Percentiles rank a stretch among this genome's conserved stretches.
These are phyloP conservation scores for Aphelenchoides besseyi DNA, from an alignment of 1,140 invertebrate species.

Conservation along the genomic window DNA sequence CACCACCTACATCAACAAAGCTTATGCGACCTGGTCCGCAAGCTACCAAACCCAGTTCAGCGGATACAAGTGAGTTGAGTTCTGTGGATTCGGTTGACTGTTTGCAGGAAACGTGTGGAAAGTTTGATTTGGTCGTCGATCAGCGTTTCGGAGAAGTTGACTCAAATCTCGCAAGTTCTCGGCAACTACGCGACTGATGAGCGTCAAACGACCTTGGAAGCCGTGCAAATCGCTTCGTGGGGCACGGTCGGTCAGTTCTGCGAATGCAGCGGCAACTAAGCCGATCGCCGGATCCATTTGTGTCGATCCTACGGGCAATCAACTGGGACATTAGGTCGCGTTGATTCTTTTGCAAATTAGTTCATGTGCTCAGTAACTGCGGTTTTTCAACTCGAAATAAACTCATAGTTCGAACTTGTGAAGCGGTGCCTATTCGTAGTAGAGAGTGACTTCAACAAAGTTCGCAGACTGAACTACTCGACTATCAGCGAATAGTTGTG, in stretches of 20 bases:
- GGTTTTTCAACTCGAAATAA: no score
- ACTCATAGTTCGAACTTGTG: no score
- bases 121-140: background rate
- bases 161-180: background rate
- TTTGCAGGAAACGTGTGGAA: background rate
- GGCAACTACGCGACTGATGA: background rate
- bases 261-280: background rate
- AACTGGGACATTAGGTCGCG: background rate
- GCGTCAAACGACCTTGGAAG: background rate
- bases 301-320: no score
- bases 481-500: no score
- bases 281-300: background rate
- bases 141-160: conserved; percentile 8
- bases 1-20: background rate
- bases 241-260: background rate
- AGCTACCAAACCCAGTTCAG: background rate
- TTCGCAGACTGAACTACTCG: no score
- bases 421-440: no score
- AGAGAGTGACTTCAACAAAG: no score
- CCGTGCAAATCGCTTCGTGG: background rate
- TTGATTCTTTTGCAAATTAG: no score
- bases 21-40: background rate
- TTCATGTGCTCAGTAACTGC: no score
- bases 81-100: background rate
- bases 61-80: background rate